phyloP scores from a whole-genome alignment of 2,888 invertebrate genomes.

The Drepanosiphum platanoidis region DNA sequence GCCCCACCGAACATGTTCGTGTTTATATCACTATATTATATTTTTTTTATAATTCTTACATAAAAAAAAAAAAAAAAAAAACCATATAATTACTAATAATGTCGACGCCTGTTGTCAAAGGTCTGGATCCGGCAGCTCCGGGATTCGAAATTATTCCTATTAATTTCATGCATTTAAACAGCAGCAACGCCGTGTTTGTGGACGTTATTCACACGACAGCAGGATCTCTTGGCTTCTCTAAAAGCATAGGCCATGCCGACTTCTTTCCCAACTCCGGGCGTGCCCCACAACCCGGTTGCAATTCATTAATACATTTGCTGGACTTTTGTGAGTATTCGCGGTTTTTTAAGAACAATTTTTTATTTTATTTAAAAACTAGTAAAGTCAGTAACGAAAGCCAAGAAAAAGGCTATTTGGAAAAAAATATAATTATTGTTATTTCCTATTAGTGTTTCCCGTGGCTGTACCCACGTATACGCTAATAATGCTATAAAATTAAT shows the following conservation, averaged over 20 bases:
- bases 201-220: conserved; percentile 66
- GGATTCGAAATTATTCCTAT: conserved; percentile 66
- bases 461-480: no score
- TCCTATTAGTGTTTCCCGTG: no score
- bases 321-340: conserved; percentile 53
- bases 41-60: no score
- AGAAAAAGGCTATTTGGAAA: conserved; percentile 17
- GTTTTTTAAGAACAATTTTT: no score
- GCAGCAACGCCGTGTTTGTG: conserved; percentile 64
- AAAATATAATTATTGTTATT: background rate
- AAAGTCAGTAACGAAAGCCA: background rate
- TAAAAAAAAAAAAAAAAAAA: no score
- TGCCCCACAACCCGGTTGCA: conserved; percentile 63
- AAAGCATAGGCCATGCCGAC: conserved; percentile 66
- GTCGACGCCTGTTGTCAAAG: conserved; percentile 11
- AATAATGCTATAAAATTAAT: no score
- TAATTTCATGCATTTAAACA: conserved; percentile 31
- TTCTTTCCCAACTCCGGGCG: conserved; percentile 66
- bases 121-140: conserved; percentile 52
- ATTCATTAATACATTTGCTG: conserved; percentile 36
- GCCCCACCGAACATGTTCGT: no score
- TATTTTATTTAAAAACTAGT: no score
- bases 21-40: no score
- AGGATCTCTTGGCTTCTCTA: conserved; percentile 65
- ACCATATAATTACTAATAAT: no score